Percentiles rank a stretch among this genome's conserved stretches.
Conservation (phyloP, 2,888 invertebrate species). For the Microplitis manilae region DNA sequence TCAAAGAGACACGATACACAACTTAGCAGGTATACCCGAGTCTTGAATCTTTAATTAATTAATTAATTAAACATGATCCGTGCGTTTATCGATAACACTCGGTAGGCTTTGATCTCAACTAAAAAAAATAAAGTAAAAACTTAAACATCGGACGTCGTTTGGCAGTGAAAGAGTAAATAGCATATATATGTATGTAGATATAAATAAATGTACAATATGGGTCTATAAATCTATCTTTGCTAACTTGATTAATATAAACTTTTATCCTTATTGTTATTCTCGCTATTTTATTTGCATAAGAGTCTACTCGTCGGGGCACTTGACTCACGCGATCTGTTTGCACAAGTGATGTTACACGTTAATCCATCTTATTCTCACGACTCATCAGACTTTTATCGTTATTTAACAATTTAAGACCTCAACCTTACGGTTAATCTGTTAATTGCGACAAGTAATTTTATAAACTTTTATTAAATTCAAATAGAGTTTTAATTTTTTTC, state of each 20-base stretch:
- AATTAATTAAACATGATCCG: not conserved
- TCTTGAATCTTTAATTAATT: not conserved
- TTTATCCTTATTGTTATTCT: slow-evolving; percentile 14
- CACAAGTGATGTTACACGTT: slow-evolving; percentile 40
- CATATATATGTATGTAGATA: not conserved
- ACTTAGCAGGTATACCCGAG: not conserved
- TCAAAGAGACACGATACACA: too few relatives aligned
- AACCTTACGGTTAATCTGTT: slow-evolving; percentile 10
- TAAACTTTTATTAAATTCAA: slow-evolving; percentile 1
- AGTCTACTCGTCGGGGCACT: slow-evolving; percentile 18
- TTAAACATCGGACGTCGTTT: too few relatives aligned
- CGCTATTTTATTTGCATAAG: slow-evolving; percentile 22
- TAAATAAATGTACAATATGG: too few relatives aligned
- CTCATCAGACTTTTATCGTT: slow-evolving; percentile 14
- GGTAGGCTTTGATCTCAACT: not conserved
- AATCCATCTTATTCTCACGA: slow-evolving; percentile 28
- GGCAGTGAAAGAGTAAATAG: not conserved
- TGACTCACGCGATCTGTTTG: slow-evolving; percentile 41
- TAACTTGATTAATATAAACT: not conserved
- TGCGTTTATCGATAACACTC: not conserved
- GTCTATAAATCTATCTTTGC: too few relatives aligned
- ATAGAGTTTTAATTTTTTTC: not conserved
- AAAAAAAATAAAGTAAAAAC: too few relatives aligned
- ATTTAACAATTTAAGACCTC: slow-evolving; percentile 6
- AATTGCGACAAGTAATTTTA: not conserved